Evolutionary conservation across 2,888 invertebrate genomes (phyloP), one percentile per base, ranked within the genome.

Genomic region (Automeris io): DNA sequence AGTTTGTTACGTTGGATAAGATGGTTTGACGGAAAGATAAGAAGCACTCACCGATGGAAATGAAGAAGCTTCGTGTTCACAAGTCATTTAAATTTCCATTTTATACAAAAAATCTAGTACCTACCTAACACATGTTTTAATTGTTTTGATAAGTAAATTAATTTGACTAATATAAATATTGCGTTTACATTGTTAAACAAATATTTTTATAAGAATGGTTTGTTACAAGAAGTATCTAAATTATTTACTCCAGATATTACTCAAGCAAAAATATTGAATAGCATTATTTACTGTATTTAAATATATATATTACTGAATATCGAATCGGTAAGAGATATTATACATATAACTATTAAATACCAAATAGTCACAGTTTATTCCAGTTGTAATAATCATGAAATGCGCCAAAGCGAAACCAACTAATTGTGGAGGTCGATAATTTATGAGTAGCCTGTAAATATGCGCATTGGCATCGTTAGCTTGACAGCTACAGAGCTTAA

Each of bases 391-490:
- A 67, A 68, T 66, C 60, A 49, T 58, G 62, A 64, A 72, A 70
- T 73, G 67, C 78, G 76, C 70, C 76, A 75, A 80, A 79, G 79
- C 68, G 80, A 76, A 78, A 81, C 81, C 79, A 70, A 54, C 73
- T 83, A 77, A 81, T 81, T 80, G 81, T 75, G 69, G 68, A 73
- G 75, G 72, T 55, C 54, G 71, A 65, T 78, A 73, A 81, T 80
- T 80, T 81, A 80, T 69, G 74, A 71, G 62, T 68, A 61, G 54
- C 57, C 67, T 66, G 64, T 68, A 70, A 70, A 70, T 56, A 66
- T 61, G 60, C 64, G 61, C 54, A 42, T 58, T 43, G 58, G 57
- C 57, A 48, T 51, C 55, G 55, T 47, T 60, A 61, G 61, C 64
- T 57, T 62, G 60, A 64, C 67, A 61, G 49, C 46, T 47, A 40